Evolutionary conservation across 2,113 vertebrate genomes (phyloP), one percentile per base, ranked within the genome.

Genomic region (Megaptera novaeangliae): DNA sequence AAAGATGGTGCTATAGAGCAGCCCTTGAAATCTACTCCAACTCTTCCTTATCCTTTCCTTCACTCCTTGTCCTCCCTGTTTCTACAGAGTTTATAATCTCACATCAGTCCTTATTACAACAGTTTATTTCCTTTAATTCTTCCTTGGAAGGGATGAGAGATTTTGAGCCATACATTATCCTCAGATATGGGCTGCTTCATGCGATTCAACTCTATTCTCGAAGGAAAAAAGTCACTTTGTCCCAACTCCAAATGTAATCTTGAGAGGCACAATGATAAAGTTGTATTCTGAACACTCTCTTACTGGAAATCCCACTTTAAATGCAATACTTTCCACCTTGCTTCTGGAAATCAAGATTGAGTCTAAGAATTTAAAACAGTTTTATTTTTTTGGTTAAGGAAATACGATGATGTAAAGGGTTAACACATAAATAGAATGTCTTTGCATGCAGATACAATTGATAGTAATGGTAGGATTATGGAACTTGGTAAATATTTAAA

Each of bases 271-370:
- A 5, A 23, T n/a, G 29, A 89, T 29, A 95, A 31, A 46, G 29
- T 89, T 14, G 2, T 88, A 66, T 63, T 88, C 25, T 89, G 57
- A 46, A 69, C 17, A 59, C 85, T 84, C 49, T 71, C 23, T 87
- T 63, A 6, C 21, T 71, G 80, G 61, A 89, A 92, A 74, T 36
- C 8, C 23, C 25, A 87, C 3, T 90, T 89, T 49, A 89, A 81
- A 94, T 91, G n/a, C 27, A 68, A 41, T 68, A 7, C 1, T 72
- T 61, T 91, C 11, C 2, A 49, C 20, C 5, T 72, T 84, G 15
- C 20, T 90, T 88, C 17, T 84, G 94, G 18, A 95, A 95, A 84
- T 96, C 34, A 94, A 89, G 8, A 74, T 63, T 74, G 41, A 94
- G 27, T 82, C 31, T 75, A 88, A 72, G 39, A 92, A 82, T 93